Conservation (phyloP, 2,797 vertebrate species). For the Sternotherus odoratus region DNA sequence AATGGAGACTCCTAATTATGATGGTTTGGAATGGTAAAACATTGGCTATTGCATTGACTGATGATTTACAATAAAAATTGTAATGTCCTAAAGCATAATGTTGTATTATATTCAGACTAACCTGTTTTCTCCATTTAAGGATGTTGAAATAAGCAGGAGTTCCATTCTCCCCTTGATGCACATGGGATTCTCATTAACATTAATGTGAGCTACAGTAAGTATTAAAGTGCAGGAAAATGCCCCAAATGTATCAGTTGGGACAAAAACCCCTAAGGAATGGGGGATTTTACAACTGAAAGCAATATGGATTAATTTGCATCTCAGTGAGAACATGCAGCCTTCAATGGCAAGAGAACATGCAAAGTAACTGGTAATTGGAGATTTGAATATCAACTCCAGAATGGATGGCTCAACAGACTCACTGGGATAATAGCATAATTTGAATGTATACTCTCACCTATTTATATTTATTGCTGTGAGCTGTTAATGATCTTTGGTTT, state of each 20-base stretch:
- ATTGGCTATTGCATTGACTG: conserved; percentile 52
- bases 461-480: background rate
- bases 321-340: conserved; percentile 3
- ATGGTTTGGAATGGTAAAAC: conserved; percentile 58
- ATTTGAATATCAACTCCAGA: conserved; percentile 21
- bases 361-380: background rate
- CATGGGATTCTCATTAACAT: background rate
- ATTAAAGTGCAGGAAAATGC: background rate
- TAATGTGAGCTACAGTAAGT: conserved; percentile 12
- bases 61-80: conserved; percentile 72
- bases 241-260: conserved; percentile 6
- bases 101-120: conserved; percentile 59
- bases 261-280: background rate
- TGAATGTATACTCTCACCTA: background rate
- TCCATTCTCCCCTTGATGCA: background rate
- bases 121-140: conserved; percentile 37
- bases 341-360: background rate
- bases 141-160: conserved; percentile 23
- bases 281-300: background rate
- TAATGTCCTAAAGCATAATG: conserved; percentile 67
- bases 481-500: conserved; percentile 11
- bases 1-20: conserved; percentile 27
- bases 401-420: conserved; percentile 6
- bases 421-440: background rate
- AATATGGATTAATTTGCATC: background rate